Conservation (phyloP, 1,140 invertebrate genomes). For the Dryas iulia region DNA sequence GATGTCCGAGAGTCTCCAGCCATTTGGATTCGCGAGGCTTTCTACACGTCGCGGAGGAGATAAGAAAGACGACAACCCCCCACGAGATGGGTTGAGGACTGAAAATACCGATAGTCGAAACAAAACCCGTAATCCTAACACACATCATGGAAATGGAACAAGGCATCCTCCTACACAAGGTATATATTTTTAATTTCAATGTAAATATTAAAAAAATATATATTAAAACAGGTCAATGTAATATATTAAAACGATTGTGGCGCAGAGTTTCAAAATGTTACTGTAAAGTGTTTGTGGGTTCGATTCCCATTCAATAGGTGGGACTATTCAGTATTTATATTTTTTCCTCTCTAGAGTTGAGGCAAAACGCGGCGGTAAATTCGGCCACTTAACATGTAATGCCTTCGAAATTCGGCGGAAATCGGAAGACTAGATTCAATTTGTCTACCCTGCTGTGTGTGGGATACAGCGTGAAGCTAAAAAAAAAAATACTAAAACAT, state of each 20-base stretch:
- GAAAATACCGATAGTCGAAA: slow-evolving; percentile 55
- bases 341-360: neutral
- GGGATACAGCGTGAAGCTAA: neutral
- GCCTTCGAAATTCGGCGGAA: neutral
- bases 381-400: neutral
- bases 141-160: slow-evolving; percentile 59
- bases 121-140: slow-evolving; percentile 47
- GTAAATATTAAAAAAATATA: too few species aligned
- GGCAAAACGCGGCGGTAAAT: neutral
- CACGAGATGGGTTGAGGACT: slow-evolving; percentile 64
- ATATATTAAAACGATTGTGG: too few species aligned
- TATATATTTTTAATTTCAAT: slow-evolving; percentile 30
- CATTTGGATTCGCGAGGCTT: slow-evolving; percentile 83
- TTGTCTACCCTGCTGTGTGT: neutral
- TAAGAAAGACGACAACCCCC: slow-evolving; percentile 40
- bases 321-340: neutral
- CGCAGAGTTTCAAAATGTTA: neutral
- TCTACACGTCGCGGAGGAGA: slow-evolving; percentile 63
- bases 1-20: slow-evolving; percentile 83
- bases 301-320: too few species aligned
- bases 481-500: neutral
- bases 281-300: neutral
- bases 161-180: slow-evolving; percentile 69
- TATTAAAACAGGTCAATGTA: too few species aligned
- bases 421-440: neutral